Evolutionary conservation across 2,113 vertebrate species (phyloP).

Genomic region (Grantiella picta): DNA sequence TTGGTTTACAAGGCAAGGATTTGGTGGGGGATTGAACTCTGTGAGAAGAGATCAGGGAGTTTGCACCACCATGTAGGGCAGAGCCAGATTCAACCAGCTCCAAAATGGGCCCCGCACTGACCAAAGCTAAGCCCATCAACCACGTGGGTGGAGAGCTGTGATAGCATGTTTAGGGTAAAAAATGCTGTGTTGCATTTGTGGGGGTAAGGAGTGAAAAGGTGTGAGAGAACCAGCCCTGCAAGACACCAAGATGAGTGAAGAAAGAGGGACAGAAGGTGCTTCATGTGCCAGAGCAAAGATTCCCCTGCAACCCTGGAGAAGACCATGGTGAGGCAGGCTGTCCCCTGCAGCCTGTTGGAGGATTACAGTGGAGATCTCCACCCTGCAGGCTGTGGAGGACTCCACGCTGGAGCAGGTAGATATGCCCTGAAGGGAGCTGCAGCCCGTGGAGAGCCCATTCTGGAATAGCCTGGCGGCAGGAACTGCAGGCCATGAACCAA

Average conservation of each 20-base stretch:
- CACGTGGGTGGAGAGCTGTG: not conserved
- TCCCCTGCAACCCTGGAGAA: not conserved
- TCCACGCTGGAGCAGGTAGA: not conserved
- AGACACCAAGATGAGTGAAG: not conserved
- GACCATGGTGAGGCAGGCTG: not conserved
- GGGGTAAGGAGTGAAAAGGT: not conserved
- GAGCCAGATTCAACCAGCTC: not conserved
- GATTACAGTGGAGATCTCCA: not conserved
- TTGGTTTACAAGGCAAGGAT: not conserved
- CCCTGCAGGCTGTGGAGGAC: not conserved
- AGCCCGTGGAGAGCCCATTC: not conserved
- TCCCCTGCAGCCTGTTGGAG: not conserved
- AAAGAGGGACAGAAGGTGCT: not conserved
- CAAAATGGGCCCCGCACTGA: not conserved
- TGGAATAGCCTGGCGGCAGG: not conserved
- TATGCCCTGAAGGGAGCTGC: not conserved
- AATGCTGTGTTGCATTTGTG: not conserved
- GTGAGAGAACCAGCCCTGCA: not conserved
- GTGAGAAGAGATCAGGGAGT: not conserved
- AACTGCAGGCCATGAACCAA: not conserved
- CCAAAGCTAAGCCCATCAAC: not conserved
- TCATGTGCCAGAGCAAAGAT: not conserved
- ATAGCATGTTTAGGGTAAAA: not conserved
- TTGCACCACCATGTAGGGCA: not conserved
- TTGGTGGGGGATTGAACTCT: not conserved